Conservation (phyloP, 2,888 invertebrate species). For the Aphidoletes aphidimyza region DNA sequence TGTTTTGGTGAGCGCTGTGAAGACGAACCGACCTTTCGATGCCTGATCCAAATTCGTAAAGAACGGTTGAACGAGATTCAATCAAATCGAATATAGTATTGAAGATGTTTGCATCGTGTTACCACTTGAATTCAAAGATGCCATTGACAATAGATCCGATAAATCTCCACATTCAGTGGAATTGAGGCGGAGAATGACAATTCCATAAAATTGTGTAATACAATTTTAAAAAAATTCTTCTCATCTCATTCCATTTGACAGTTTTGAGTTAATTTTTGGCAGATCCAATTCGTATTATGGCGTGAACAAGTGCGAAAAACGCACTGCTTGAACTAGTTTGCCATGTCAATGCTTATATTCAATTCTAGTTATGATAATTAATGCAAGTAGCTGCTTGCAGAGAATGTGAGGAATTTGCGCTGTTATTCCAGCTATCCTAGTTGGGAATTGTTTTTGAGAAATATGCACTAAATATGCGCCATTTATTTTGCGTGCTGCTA, state of each 20-base stretch:
- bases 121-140: background rate
- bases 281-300: no score
- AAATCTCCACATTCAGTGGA: background rate
- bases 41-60: no score
- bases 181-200: background rate
- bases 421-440: slow-evolving; percentile 7
- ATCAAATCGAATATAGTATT: no score
- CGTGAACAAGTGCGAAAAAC: background rate
- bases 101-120: no score
- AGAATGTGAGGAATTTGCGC: background rate
- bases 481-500: background rate
- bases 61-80: no score
- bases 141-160: background rate
- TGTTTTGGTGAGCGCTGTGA: no score
- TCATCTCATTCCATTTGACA: no score
- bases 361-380: slow-evolving; percentile 38
- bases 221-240: no score
- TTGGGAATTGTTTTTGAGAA: background rate
- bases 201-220: background rate
- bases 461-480: background rate
- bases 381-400: background rate
- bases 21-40: no score
- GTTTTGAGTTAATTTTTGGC: no score
- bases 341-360: background rate
- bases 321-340: slow-evolving; percentile 13